These are phyloP conservation scores for Eupithecia inturbata DNA, from an alignment of 2,888 invertebrate species.

Conservation along the genomic window DNA sequence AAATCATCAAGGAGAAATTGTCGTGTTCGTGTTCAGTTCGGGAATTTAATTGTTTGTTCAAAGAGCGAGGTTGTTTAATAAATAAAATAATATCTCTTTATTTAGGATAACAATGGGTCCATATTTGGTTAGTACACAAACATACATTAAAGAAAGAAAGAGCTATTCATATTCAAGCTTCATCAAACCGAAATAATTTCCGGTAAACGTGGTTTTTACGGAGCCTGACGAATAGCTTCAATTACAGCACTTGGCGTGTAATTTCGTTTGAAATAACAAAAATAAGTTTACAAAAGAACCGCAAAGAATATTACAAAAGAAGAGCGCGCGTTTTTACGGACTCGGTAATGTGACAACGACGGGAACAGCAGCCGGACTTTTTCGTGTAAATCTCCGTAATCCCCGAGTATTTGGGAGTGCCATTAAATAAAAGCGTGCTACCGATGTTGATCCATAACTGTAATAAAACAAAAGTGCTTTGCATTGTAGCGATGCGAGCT, in stretches of 20 bases:
- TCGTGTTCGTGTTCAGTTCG: constrained; percentile 5
- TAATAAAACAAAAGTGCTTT: constrained; percentile 76
- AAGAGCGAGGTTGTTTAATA: constrained; percentile 26
- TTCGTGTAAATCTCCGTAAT: constrained; percentile 48
- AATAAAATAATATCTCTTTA: background rate
- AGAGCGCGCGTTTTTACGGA: constrained; percentile 20
- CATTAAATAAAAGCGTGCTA: constrained; percentile 72
- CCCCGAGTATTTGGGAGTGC: constrained; percentile 56
- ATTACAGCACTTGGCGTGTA: constrained; percentile 30
- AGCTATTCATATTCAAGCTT: constrained; percentile 37
- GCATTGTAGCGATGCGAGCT: constrained; percentile 64
- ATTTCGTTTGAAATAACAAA: constrained; percentile 28
- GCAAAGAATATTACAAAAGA: constrained; percentile 25
- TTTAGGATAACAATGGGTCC: background rate
- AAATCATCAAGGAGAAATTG: constrained; percentile 23
- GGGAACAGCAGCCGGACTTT: constrained; percentile 37
- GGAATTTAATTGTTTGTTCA: constrained; percentile 16
- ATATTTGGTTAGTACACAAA: background rate
- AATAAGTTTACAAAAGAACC: constrained; percentile 18
- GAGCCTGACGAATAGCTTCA: constrained; percentile 40
- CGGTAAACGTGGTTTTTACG: constrained; percentile 19
- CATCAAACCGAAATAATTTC: constrained; percentile 36
- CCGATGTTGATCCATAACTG: constrained; percentile 72
- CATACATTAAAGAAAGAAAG: background rate
- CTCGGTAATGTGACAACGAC: constrained; percentile 21